Evolutionary conservation across 2,113 vertebrate genomes (phyloP), one percentile per base, ranked within the genome.

Genomic region (Hypocryptadius cinnamomeus): DNA sequence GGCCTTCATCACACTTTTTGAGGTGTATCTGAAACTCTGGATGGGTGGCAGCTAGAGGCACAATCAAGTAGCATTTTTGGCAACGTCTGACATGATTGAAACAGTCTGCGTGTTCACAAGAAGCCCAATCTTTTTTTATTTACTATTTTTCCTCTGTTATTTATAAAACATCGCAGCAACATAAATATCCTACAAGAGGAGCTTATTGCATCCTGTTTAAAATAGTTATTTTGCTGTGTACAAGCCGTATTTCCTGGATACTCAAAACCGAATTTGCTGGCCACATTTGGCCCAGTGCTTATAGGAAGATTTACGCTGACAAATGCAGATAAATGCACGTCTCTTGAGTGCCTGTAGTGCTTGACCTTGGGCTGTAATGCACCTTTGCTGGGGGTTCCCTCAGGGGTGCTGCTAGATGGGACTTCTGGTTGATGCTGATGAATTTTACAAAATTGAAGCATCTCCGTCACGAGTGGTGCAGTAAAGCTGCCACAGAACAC

Each of bases 191-290:
- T 40, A 56, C 71, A 69, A 74, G 54, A 91, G 94, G 85, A 81
- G 47, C 85, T 79, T 85, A 83, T 54, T 69, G 79, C 70, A 76
- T 90, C 76, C 87, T 88, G 56, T 93, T 95, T 95, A 88, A 95
- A 95, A 53, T 39, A 68, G 35, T 68, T 94, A 54, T 91, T 96
- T 93, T 76, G 64, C 66, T 78, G 83, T 54, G 24, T 64, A 72
- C 31, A 83, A 69, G 39, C 33, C 2, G 0, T 60, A 66, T 64
- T 90, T 96, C 77, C 66, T 74, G 88, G 60, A 86, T 30, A 77
- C 53, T 87, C 90, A 39, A 89, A 88, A 80, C 28, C 1, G 0
- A 65, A 59, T 81, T 91, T 85, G 57, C 86, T 1, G 2, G 66
- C 61, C 80, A 87, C 27, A 19, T 69, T 85, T 84, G 44, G 23